Evolutionary conservation across 2,113 vertebrate species (phyloP).

Genomic region (Capricornis sumatraensis): DNA sequence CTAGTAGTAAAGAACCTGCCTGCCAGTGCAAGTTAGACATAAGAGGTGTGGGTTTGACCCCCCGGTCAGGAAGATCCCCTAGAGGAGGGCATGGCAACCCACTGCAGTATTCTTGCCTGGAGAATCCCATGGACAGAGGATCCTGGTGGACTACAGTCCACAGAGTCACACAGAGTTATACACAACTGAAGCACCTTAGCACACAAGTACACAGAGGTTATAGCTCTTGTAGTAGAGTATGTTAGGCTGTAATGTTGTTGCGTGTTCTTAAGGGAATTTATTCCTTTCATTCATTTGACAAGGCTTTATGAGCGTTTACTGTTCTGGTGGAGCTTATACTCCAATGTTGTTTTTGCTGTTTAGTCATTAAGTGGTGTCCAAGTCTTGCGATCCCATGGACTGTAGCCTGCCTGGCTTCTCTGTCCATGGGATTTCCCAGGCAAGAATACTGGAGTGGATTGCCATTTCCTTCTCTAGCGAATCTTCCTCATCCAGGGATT

Average conservation of each 20-base stretch:
- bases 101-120: neutral
- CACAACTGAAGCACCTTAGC: neutral
- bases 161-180: neutral
- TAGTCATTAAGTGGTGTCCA: neutral
- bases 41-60: neutral
- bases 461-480: neutral
- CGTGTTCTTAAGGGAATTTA: neutral
- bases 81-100: neutral
- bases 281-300: neutral
- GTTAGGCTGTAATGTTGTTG: neutral
- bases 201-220: neutral
- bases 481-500: neutral
- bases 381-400: neutral
- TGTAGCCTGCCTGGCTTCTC: neutral
- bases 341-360: neutral
- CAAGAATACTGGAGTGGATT: neutral
- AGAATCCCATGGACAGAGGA: neutral
- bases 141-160: neutral
- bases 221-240: neutral
- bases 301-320: neutral
- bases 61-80: neutral
- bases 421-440: neutral
- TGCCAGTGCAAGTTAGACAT: neutral
- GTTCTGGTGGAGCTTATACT: neutral
- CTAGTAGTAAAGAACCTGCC: neutral